These are phyloP conservation scores for Leptothorax acervorum DNA, from an alignment of 2,888 invertebrate genomes.

Conservation along the genomic window DNA sequence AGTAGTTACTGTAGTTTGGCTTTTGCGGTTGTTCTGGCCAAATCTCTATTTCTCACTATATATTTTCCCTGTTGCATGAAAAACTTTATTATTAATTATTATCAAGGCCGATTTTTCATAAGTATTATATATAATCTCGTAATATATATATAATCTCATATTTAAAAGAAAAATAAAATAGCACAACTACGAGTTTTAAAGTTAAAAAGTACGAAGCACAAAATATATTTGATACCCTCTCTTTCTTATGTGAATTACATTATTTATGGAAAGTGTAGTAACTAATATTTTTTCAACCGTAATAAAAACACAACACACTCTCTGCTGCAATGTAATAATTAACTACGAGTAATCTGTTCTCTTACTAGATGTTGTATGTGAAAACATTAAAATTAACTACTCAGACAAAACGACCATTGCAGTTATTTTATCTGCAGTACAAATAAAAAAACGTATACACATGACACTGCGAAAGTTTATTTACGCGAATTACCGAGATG, in stretches of 20 bases:
- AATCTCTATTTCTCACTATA: neutral
- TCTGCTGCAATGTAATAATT: constrained; percentile 7
- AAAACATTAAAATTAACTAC: neutral
- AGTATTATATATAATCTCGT: neutral
- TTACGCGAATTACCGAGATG: neutral
- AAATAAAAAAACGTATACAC: neutral
- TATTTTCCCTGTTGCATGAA: neutral
- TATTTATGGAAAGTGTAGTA: neutral
- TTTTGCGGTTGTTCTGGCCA: neutral
- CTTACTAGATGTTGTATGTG: neutral
- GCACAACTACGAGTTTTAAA: neutral
- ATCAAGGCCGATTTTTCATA: neutral
- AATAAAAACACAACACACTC: neutral
- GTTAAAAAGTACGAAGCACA: neutral
- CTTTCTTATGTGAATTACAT: neutral
- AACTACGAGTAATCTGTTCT: neutral
- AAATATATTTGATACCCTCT: neutral
- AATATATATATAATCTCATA: neutral
- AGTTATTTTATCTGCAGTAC: neutral
- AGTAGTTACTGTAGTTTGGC: constrained; percentile 19
- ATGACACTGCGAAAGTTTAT: neutral
- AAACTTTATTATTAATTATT: constrained; percentile 14
- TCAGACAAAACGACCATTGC: neutral
- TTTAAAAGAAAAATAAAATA: neutral
- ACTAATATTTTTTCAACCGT: neutral